A percentile compares a stretch with the other conserved stretches of the same genome.
Conservation (phyloP, 1,140 invertebrate genomes). For the Drosophila bocqueti region DNA sequence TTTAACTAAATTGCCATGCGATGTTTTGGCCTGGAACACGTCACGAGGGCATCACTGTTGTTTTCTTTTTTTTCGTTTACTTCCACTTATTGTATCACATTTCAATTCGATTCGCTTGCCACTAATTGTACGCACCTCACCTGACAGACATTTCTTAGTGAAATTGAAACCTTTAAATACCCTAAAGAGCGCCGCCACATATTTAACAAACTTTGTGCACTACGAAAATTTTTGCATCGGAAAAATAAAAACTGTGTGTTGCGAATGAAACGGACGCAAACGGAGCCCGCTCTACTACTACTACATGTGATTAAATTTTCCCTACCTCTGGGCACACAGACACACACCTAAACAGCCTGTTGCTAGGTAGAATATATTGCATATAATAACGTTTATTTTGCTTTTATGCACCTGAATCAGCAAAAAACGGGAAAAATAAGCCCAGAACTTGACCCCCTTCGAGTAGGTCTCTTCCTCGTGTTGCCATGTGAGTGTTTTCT, state of each 20-base stretch:
- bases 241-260: background rate
- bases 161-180: background rate
- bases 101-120: conserved; percentile 4
- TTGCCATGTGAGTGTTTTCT: conserved; percentile 21
- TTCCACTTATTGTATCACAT: conserved; percentile 10
- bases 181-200: conserved; percentile 13
- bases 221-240: background rate
- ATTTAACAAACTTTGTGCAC: background rate
- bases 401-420: conserved; percentile 5
- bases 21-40: too few species aligned
- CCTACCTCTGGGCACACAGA: conserved; percentile 12
- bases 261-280: background rate
- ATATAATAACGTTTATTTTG: conserved; percentile 1
- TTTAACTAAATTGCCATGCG: too few species aligned
- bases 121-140: conserved; percentile 22
- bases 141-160: background rate
- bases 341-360: background rate
- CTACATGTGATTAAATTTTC: background rate
- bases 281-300: background rate
- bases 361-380: conserved; percentile 5
- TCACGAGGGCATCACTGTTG: conserved; percentile 20
- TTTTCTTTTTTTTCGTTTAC: background rate
- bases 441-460: conserved; percentile 16
- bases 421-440: background rate
- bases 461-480: conserved; percentile 12